Conservation (phyloP, 2,888 invertebrate genomes). For the Cinara cedri region DNA sequence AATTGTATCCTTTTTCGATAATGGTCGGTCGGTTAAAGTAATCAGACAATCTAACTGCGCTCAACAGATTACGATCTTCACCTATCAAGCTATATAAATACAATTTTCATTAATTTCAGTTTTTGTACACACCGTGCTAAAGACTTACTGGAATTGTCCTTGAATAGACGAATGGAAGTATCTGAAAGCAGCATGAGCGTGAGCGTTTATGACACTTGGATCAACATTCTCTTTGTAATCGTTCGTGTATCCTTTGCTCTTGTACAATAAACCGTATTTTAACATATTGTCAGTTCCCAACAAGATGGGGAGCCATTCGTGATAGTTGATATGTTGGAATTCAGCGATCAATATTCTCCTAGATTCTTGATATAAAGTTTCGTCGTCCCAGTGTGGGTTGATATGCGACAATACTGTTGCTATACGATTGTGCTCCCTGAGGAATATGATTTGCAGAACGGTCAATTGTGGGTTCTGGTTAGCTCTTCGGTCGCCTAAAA, state of each 20-base stretch:
- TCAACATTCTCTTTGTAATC: conserved; percentile 73
- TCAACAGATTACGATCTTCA: conserved; percentile 67
- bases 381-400: conserved; percentile 79
- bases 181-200: conserved; percentile 76
- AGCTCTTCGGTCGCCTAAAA: conserved; percentile 74
- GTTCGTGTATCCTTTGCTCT: conserved; percentile 69
- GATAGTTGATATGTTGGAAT: conserved; percentile 79
- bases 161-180: conserved; percentile 76
- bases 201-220: conserved; percentile 73
- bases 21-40: conserved; percentile 74
- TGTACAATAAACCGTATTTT: conserved; percentile 70
- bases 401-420: conserved; percentile 69
- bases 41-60: conserved; percentile 73
- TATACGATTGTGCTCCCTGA: conserved; percentile 81
- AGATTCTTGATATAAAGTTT: conserved; percentile 75
- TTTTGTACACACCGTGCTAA: too few relatives aligned
- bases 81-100: conserved; percentile 66
- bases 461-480: conserved; percentile 81
- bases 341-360: conserved; percentile 77
- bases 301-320: conserved; percentile 79
- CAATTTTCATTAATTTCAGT: background rate
- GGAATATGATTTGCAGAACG: conserved; percentile 74
- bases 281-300: conserved; percentile 67
- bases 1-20: conserved; percentile 70
- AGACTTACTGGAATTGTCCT: conserved; percentile 72